These are phyloP conservation scores for Ladona fulva DNA, from an alignment of 1,140 invertebrate species.

Conservation along the genomic window DNA sequence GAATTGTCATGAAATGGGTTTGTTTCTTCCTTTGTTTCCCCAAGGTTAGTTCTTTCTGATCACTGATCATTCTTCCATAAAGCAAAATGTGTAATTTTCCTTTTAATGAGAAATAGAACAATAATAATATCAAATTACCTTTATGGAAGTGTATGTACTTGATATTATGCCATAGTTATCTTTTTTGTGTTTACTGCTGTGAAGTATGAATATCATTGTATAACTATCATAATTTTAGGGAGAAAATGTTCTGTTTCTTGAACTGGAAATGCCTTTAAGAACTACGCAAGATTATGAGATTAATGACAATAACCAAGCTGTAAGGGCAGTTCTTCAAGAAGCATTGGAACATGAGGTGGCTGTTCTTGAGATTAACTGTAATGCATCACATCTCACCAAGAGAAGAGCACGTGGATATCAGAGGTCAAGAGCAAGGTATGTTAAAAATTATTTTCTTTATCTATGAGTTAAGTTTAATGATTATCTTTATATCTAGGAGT, in stretches of 20 bases:
- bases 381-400: not conserved
- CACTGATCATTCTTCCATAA: no score
- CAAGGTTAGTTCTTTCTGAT: no score
- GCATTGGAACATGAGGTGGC: not conserved
- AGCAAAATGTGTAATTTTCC: no score
- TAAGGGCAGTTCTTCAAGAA: not conserved
- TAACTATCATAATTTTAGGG: slow-evolving; percentile 53
- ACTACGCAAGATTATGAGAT: slow-evolving; percentile 68
- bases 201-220: no score
- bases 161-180: no score
- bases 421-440: not conserved
- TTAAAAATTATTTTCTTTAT: not conserved
- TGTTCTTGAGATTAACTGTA: not conserved
- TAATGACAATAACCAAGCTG: not conserved
- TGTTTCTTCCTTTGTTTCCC: no score
- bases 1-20: no score
- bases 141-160: no score
- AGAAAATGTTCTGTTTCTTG: slow-evolving; percentile 75
- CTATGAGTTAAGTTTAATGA: not conserved
- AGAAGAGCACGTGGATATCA: not conserved
- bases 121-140: no score
- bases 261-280: slow-evolving; percentile 67
- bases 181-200: no score
- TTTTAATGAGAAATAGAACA: no score
- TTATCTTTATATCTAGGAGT: not conserved